phyloP scores from a whole-genome alignment of 1,140 invertebrate genomes.

The Ostrea edulis region DNA sequence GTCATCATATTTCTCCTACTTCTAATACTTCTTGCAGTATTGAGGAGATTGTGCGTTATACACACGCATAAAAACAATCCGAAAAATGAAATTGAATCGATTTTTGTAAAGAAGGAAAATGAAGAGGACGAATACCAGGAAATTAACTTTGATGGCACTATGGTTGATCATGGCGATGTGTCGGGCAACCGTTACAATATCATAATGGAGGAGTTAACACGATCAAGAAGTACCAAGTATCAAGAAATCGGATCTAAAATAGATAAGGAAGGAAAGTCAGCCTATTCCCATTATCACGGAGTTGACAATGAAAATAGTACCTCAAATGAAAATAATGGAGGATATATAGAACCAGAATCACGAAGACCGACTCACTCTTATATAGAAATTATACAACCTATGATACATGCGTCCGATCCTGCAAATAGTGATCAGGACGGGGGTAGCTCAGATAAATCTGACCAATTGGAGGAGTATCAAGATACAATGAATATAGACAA shows the following conservation, averaged over 20 bases:
- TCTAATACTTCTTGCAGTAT: not conserved
- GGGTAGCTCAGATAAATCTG: not conserved
- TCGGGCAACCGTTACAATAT: not conserved
- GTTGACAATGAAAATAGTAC: not conserved
- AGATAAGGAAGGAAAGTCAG: not conserved
- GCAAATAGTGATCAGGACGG: not conserved
- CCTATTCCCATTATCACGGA: not conserved
- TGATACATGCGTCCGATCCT: not conserved
- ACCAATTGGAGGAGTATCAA: not conserved
- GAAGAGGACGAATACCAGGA: not conserved
- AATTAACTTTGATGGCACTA: not conserved
- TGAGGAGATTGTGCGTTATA: not conserved
- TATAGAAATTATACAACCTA: not conserved
- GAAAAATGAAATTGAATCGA: not conserved
- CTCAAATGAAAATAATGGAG: not conserved
- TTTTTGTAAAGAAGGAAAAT: not conserved
- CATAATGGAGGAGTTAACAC: not conserved
- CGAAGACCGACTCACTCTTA: not conserved
- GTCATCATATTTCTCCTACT: not conserved
- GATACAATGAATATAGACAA: not conserved
- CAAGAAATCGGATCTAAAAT: not conserved
- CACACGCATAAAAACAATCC: not conserved
- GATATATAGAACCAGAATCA: not conserved
- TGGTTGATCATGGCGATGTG: not conserved
- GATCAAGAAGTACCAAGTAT: not conserved